Conservation (phyloP, 1,140 invertebrate species). For the Neodiprion pinetum region DNA sequence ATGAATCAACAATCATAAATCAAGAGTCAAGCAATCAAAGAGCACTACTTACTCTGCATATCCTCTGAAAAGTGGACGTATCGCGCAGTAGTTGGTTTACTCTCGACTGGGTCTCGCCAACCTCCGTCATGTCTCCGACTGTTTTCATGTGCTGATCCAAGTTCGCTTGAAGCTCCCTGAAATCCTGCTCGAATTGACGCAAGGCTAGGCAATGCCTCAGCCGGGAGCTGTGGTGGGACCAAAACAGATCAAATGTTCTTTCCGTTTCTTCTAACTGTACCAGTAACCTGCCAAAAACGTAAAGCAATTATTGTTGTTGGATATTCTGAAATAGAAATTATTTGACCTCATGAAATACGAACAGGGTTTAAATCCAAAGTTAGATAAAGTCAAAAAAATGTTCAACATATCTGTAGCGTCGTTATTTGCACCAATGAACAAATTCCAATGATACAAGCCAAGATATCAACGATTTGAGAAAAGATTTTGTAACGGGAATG, state of each 20-base stretch:
- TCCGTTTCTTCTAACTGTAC: conserved; percentile 96
- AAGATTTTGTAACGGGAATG: too few relatives aligned
- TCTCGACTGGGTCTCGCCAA: conserved; percentile 81
- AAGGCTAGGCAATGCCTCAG: conserved; percentile 89
- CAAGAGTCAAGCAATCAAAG: neutral
- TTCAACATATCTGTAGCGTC: conserved; percentile 10
- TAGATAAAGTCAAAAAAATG: neutral
- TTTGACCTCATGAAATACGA: conserved; percentile 49
- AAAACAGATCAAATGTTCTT: conserved; percentile 91
- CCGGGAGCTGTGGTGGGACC: conserved; percentile 87
- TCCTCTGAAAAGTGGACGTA: conserved; percentile 77
- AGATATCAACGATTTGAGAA: too few relatives aligned
- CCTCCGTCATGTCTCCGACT: conserved; percentile 83
- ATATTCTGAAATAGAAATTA: conserved; percentile 45
- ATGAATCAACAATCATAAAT: neutral
- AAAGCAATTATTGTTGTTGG: conserved; percentile 51
- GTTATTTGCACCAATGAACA: too few relatives aligned
- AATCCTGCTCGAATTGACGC: conserved; percentile 88
- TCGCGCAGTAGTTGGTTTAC: conserved; percentile 82
- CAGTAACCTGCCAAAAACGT: conserved; percentile 73
- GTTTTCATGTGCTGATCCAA: conserved; percentile 77
- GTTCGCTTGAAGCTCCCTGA: conserved; percentile 78
- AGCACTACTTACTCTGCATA: conserved; percentile 69
- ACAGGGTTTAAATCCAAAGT: conserved; percentile 15
- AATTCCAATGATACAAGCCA: too few relatives aligned